A percentile compares a stretch with the other conserved stretches of the same genome.
Conservation (phyloP, 2,888 invertebrate genomes). For the Agrilus mali region DNA sequence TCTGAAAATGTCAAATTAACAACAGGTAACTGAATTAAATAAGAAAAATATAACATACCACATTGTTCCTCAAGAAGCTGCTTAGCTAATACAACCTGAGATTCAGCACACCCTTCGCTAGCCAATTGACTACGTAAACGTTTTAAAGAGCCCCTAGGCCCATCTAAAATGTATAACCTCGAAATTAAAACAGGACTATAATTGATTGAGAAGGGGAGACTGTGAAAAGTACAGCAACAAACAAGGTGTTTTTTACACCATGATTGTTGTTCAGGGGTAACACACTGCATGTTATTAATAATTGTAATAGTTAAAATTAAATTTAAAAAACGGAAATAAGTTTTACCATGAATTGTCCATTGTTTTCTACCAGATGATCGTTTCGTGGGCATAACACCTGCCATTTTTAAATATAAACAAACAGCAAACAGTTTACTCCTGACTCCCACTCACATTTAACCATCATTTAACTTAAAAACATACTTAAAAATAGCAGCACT, state of each 20-base stretch:
- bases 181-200: neutral
- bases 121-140: constrained; percentile 61
- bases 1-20: constrained; percentile 33
- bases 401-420: constrained; percentile 29
- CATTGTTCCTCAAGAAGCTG: constrained; percentile 66
- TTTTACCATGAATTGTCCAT: constrained; percentile 62
- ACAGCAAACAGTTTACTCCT: constrained; percentile 1
- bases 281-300: too few species aligned
- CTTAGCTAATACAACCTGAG: constrained; percentile 77
- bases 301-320: too few species aligned
- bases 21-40: neutral
- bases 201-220: neutral
- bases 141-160: constrained; percentile 50
- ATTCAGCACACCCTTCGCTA: constrained; percentile 80
- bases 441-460: neutral
- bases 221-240: neutral
- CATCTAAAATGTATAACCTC: constrained; percentile 37
- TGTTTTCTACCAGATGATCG: constrained; percentile 57
- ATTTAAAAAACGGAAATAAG: neutral
- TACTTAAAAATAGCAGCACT: too few species aligned
- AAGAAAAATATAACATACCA: constrained; percentile 38
- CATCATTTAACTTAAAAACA: too few species aligned
- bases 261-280: too few species aligned
- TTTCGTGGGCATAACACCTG: constrained; percentile 42
- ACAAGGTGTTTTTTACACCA: too few species aligned